Percentiles rank a stretch among this genome's conserved stretches.
These are phyloP conservation scores for Cyclopterus lumpus DNA, from an alignment of 2,797 vertebrate genomes.

Conservation along the genomic window DNA sequence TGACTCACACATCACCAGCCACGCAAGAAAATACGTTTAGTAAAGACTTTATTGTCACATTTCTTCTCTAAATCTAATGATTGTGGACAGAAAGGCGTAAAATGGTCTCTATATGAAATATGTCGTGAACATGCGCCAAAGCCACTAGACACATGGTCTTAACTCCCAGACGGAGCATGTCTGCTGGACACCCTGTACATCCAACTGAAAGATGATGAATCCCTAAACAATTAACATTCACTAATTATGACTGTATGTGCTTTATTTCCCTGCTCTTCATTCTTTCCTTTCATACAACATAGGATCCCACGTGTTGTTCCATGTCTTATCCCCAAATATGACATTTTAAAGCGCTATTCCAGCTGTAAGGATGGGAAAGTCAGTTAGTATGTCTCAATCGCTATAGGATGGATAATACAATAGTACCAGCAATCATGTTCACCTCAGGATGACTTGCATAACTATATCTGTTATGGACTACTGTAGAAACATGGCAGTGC, in stretches of 20 bases:
- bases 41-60: slow-evolving; percentile 38
- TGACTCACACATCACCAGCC: slow-evolving; percentile 59
- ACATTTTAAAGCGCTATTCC: background rate
- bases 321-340: slow-evolving; percentile 4
- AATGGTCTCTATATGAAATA: slow-evolving; percentile 47
- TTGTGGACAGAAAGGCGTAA: slow-evolving; percentile 60
- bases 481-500: too few relatives aligned
- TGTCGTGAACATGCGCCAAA: slow-evolving; percentile 36
- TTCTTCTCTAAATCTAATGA: slow-evolving; percentile 55
- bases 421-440: too few relatives aligned
- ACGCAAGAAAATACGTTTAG: slow-evolving; percentile 60
- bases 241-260: slow-evolving; percentile 27
- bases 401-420: background rate
- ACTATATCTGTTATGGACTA: too few relatives aligned
- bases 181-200: slow-evolving; percentile 9
- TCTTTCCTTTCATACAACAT: background rate
- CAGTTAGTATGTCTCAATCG: background rate
- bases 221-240: slow-evolving; percentile 25
- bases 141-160: slow-evolving; percentile 27
- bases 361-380: background rate
- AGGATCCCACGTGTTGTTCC: background rate
- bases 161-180: slow-evolving; percentile 36
- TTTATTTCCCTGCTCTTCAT: slow-evolving; percentile 10
- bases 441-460: background rate
- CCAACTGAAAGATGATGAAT: slow-evolving; percentile 18